Evolutionary conservation across 2,113 vertebrate species (phyloP).

Genomic region (Saguinus midas): DNA sequence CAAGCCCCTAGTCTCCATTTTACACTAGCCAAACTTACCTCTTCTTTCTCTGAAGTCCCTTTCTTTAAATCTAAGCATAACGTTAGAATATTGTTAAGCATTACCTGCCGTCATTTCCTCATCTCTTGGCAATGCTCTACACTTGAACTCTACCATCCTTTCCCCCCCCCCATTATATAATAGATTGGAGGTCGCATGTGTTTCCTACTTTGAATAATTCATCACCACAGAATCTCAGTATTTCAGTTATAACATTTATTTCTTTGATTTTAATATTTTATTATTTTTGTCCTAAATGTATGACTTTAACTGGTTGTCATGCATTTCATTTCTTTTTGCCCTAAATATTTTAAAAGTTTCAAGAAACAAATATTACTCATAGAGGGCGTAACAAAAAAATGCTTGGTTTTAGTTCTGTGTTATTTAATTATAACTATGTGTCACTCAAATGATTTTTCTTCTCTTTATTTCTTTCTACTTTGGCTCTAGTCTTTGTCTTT

Average conservation of each 20-base stretch:
- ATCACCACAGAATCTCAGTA: constrained; percentile 79
- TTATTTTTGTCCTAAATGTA: constrained; percentile 88
- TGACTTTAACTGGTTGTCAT: constrained; percentile 87
- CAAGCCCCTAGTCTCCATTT: neutral
- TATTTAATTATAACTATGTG: constrained; percentile 81
- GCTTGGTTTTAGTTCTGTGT: constrained; percentile 75
- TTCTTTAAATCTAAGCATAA: constrained; percentile 45
- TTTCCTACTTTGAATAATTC: constrained; percentile 85
- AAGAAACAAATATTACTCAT: constrained; percentile 85
- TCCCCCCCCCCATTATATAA: constrained; percentile 81
- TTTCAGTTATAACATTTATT: constrained; percentile 86
- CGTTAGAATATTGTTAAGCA: constrained; percentile 56
- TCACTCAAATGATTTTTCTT: constrained; percentile 71
- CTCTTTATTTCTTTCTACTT: constrained; percentile 53
- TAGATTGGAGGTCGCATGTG: constrained; percentile 81
- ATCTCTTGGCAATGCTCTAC: constrained; percentile 60
- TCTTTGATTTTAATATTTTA: constrained; percentile 89
- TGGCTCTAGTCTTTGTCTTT: neutral
- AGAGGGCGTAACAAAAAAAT: constrained; percentile 74
- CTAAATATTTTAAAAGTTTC: constrained; percentile 87
- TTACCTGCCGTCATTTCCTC: constrained; percentile 52
- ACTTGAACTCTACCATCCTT: constrained; percentile 79
- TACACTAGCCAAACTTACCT: neutral
- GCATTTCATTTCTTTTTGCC: constrained; percentile 84
- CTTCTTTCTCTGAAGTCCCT: constrained; percentile 14